phyloP scores from a whole-genome alignment of 2,113 vertebrate genomes.

The Lamprotornis superbus region DNA sequence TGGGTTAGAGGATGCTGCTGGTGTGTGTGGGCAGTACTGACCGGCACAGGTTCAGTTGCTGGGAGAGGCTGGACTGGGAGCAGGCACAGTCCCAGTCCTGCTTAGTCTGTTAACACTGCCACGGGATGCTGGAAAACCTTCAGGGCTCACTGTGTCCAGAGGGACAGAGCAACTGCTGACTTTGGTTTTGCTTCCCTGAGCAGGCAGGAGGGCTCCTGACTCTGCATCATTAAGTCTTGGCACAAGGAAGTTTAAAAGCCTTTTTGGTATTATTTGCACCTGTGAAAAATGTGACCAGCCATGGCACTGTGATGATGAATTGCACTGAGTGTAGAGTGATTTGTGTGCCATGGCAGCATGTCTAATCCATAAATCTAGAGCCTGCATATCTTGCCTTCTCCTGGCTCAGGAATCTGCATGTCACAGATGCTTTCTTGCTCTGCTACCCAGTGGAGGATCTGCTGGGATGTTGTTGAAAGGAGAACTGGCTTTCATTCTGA shows the following conservation, averaged over 20 bases:
- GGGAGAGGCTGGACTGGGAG: background rate
- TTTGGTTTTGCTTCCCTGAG: background rate
- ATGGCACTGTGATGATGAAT: conserved; percentile 9
- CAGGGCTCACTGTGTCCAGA: background rate
- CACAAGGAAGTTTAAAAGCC: background rate
- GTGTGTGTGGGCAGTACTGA: background rate
- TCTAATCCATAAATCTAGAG: conserved; percentile 48
- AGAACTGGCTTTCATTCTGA: background rate
- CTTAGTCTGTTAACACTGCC: background rate
- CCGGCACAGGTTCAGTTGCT: background rate
- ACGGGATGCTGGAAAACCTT: background rate
- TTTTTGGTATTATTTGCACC: conserved; percentile 6
- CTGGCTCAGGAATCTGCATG: conserved; percentile 2
- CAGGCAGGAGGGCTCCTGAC: background rate
- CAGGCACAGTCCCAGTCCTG: background rate
- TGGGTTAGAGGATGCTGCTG: background rate
- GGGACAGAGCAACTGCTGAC: background rate
- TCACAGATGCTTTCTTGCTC: background rate
- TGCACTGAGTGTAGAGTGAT: background rate
- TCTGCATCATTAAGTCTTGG: background rate
- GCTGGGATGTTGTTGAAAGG: background rate
- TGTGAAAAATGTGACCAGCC: conserved; percentile 3
- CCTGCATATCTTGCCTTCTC: background rate
- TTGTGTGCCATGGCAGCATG: conserved; percentile 6
- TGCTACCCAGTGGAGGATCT: background rate